Evolutionary conservation across 2,888 invertebrate species (phyloP).

Genomic region (Meandrusa payeni): DNA sequence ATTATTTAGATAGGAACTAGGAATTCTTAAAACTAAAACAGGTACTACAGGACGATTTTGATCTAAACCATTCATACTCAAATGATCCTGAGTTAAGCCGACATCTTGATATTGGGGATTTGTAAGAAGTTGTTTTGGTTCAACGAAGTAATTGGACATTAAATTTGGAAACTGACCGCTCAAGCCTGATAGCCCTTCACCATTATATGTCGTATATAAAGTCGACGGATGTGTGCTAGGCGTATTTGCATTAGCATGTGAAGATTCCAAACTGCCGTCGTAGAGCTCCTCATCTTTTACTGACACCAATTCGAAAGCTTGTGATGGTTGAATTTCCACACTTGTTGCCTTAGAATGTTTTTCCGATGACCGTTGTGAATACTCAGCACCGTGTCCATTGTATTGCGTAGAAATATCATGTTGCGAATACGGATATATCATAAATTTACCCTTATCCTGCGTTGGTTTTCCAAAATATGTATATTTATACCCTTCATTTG

Average conservation of each 20-base stretch:
- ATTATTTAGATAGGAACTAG: constrained; percentile 77
- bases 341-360: constrained; percentile 46
- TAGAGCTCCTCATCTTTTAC: constrained; percentile 53
- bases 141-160: constrained; percentile 71
- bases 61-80: constrained; percentile 56
- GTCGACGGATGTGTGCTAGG: constrained; percentile 45
- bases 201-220: constrained; percentile 71
- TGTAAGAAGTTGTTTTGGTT: constrained; percentile 62
- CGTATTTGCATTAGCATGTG: constrained; percentile 46
- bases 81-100: constrained; percentile 70
- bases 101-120: constrained; percentile 74
- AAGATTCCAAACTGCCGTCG: constrained; percentile 51
- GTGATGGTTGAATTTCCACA: constrained; percentile 81
- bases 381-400: constrained; percentile 33
- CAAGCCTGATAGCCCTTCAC: constrained; percentile 64
- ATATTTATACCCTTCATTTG: constrained; percentile 75
- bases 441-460: constrained; percentile 77
- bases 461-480: constrained; percentile 69
- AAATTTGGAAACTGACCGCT: constrained; percentile 71
- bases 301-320: constrained; percentile 73
- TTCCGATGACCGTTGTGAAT: constrained; percentile 30
- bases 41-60: constrained; percentile 75
- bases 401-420: constrained; percentile 77
- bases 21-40: constrained; percentile 79
- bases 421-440: constrained; percentile 86